Percentiles rank a stretch among this genome's conserved stretches.
Conservation (phyloP, 2,888 invertebrate genomes). For the Alloscopus bannaensis region DNA sequence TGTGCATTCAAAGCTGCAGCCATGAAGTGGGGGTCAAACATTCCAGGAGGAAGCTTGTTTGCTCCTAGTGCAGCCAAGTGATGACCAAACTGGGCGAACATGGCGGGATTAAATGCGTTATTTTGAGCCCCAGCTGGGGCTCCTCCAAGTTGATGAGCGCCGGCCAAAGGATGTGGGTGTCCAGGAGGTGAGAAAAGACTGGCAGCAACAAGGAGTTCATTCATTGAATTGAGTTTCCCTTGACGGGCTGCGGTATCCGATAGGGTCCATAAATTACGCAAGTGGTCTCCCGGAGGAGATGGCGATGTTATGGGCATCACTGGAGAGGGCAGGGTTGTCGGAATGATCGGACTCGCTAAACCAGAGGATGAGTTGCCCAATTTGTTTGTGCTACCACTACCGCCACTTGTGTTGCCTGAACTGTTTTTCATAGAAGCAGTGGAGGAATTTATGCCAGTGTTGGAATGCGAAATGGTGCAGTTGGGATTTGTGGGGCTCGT, state of each 20-base stretch:
- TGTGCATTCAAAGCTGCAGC: constrained; percentile 63
- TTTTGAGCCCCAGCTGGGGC: constrained; percentile 36
- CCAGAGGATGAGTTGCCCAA: constrained; percentile 30
- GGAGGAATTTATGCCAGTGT: not conserved
- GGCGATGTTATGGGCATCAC: constrained; percentile 70
- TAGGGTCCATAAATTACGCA: constrained; percentile 80
- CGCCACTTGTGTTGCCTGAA: not conserved
- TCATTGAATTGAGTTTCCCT: constrained; percentile 67
- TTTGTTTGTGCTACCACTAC: constrained; percentile 34
- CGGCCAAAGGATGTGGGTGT: constrained; percentile 45
- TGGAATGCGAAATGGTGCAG: constrained; percentile 29
- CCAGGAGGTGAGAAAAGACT: constrained; percentile 66
- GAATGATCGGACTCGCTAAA: constrained; percentile 46
- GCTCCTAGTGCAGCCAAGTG: constrained; percentile 56
- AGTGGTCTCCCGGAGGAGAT: constrained; percentile 72
- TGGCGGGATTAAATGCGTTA: constrained; percentile 47
- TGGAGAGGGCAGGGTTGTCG: constrained; percentile 59
- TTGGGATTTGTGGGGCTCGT: constrained; percentile 27
- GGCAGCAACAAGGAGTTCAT: constrained; percentile 66
- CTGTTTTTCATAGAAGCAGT: constrained; percentile 4
- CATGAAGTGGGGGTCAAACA: constrained; percentile 64
- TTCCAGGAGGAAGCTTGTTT: constrained; percentile 57
- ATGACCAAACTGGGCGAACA: constrained; percentile 58
- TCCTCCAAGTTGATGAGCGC: constrained; percentile 56
- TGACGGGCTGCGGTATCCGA: constrained; percentile 74